Evolutionary conservation across 2,797 vertebrate genomes (phyloP), one percentile per base, ranked within the genome.

Genomic region (Melanotaenia nigrans): DNA sequence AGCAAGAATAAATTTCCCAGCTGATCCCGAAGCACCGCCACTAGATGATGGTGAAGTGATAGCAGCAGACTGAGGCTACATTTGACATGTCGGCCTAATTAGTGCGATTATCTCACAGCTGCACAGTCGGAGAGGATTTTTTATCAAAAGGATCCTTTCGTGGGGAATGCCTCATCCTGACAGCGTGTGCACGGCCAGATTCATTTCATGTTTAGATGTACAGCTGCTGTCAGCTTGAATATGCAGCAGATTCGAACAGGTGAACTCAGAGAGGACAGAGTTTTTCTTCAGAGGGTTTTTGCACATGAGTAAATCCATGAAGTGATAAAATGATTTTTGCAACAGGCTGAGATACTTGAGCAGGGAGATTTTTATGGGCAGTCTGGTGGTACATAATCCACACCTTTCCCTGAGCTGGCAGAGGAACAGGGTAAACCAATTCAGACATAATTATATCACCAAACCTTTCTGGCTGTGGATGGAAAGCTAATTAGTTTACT

Each of bases 61-160:
- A 51, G 67, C 70, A 74, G 65, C 28, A 64, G 79, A 69, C 65
- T 3, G 24, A 45, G 71, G 65, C 71, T 65, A 45, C 64, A 90
- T 92, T 93, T 91, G 90, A 95, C 92, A 85, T 87, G 92, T 93
- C 91, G 85, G 92, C 94, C 95, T 96, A 96, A 97, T 97, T 97
- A 97, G 96, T 95, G 88, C 94, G 95, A 97, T 98, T 97, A 96
- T 94, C 92, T 92, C 86, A 79, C 95, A 95, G 95, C 95, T 95
- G 95, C 92, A 81, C 93, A 93, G 93, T 92, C 93, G 92, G 88
- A 95, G 95, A 94, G 92, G 94, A 95, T 92, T 95, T 93, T 95
- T 95, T 95, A 96, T 96, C 94, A 95, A 96, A 97, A 95, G 96
- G 93, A 96, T 96, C 94, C 92, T 93, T 93, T 93, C 89, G 90